A percentile compares a stretch with the other conserved stretches of the same genome.
These are phyloP conservation scores for Gallinago stenura DNA, from an alignment of 2,797 vertebrate genomes.

Conservation along the genomic window DNA sequence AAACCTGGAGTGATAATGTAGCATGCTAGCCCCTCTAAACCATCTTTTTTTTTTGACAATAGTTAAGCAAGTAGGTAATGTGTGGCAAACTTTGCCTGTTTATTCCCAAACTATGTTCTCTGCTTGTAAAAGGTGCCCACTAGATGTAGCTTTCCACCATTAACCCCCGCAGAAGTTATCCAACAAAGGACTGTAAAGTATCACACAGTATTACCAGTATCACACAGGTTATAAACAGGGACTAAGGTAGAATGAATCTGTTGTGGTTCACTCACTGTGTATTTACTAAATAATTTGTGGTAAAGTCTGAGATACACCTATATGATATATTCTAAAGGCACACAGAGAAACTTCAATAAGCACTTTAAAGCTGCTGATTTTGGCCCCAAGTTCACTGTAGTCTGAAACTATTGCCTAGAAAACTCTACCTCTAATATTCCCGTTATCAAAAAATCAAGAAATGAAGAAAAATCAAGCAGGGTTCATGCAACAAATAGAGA, in stretches of 20 bases:
- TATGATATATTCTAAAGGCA: neutral
- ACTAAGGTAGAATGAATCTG: neutral
- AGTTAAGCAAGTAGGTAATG: neutral
- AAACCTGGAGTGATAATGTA: neutral
- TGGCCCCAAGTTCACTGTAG: neutral
- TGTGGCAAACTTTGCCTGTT: neutral
- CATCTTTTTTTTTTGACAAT: neutral
- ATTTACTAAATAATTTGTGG: neutral
- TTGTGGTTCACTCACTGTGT: neutral
- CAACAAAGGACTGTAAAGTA: neutral
- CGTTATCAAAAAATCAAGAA: neutral
- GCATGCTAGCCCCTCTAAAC: neutral
- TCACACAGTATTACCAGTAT: neutral
- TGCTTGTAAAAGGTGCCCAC: neutral
- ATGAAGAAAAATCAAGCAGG: neutral
- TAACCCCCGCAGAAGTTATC: neutral
- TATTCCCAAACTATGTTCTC: neutral
- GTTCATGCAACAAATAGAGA: neutral
- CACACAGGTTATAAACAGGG: neutral
- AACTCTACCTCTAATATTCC: neutral
- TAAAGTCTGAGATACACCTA: neutral
- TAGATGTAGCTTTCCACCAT: neutral
- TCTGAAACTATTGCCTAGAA: neutral
- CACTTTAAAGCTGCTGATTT: neutral
- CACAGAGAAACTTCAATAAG: neutral